Conservation (phyloP, 2,888 invertebrate genomes). For the Aphodius granarius region DNA sequence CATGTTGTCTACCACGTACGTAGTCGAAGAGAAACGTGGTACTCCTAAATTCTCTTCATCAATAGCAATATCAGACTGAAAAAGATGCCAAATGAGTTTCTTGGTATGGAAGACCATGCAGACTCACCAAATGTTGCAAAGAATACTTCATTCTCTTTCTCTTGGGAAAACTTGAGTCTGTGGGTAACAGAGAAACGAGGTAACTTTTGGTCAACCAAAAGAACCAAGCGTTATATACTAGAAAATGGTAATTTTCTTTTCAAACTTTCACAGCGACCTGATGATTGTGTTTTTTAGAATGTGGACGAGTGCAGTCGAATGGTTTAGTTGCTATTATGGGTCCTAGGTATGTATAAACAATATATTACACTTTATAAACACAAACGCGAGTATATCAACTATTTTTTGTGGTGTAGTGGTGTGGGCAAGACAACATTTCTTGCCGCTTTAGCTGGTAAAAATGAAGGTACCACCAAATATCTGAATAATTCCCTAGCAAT, state of each 20-base stretch:
- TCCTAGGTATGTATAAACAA: constrained; percentile 66
- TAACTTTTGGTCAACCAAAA: constrained; percentile 30
- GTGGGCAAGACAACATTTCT: constrained; percentile 77
- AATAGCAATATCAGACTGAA: not conserved
- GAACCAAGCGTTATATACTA: constrained; percentile 34
- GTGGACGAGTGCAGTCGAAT: constrained; percentile 67
- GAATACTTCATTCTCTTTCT: constrained; percentile 29
- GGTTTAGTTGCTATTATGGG: constrained; percentile 76
- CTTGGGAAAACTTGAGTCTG: constrained; percentile 35
- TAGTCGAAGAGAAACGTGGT: not conserved
- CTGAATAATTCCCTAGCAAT: not conserved
- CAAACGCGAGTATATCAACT: not conserved
- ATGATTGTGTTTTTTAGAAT: constrained; percentile 57
- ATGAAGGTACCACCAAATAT: constrained; percentile 56
- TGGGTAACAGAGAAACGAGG: constrained; percentile 26
- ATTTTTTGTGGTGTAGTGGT: constrained; percentile 59
- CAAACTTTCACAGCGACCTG: not conserved
- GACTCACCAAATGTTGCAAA: not conserved
- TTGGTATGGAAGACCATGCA: not conserved
- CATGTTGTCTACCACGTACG: no score
- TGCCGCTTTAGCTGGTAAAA: constrained; percentile 71
- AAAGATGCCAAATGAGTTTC: not conserved
- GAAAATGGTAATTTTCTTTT: constrained; percentile 33
- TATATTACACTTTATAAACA: no score
- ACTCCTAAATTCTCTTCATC: not conserved